Base-by-base conservation (phyloP, 1,140 invertebrate genomes). In the Ceratoteleas bidentatus region DNA sequence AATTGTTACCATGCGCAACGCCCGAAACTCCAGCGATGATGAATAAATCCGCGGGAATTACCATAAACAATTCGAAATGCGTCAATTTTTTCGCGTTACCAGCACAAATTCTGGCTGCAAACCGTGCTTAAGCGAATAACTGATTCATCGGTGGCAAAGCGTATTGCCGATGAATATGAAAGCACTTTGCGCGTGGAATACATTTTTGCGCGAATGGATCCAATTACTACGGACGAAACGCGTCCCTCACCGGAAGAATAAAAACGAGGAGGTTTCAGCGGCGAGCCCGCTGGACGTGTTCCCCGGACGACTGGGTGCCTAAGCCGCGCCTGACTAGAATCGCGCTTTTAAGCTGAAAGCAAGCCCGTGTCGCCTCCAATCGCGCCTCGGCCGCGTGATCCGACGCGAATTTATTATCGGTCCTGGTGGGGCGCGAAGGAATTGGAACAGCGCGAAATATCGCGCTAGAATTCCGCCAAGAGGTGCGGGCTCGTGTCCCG, bases 341-440 rank as follows among this genome's bases (percentile, higher is more conserved):
- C 81, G 78, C 78, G 78, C 83, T 90, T 89, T 88, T 87, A 90
- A 88, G 85, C 85, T 90, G 88, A 90, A 90, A 90, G 89, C 88
- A 87, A 88, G 88, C 82, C 86, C 87, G 81, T 90, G 88, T 90
- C 68, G 74, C 57, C 85, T 85, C 77, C 65, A 81, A 85, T 85
- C 81, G 69, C 68, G 66, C 60, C n/a, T n/a, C n/a, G 47, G 58
- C 56, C 57, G 73, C 80, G 70, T 81, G 79, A 85, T 81, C 77
- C 34, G 75, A 74, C 76, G 62, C 77, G 73, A 76, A 82, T 85
- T 84, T 85, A 87, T 88, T 84, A 85, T 86, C 64, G 69, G 72
- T 73, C 66, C 80, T 75, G 75, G 57, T 52, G 38, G 72, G 76
- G 83, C 80, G 75, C 14, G 15, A 54, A 79, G 49, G n/a, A 73